Base-by-base conservation (phyloP, 2,113 vertebrate species). In the Machaerirhynchus nigripectus region DNA sequence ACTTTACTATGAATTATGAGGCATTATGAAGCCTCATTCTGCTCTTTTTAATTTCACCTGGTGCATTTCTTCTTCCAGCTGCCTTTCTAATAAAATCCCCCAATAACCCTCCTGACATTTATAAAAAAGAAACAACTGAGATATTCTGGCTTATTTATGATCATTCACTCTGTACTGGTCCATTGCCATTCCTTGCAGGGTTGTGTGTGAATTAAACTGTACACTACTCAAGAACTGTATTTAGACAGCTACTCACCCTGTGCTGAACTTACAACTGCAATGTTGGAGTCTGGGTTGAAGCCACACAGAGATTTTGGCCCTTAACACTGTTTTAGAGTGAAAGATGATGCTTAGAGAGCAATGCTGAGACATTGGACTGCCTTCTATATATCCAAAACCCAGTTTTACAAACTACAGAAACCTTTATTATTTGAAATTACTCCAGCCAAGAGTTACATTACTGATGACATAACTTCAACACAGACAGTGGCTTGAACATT, bases 401-500 rank as follows among this genome's bases (percentile, higher is more conserved):
- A 71, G 46, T 93, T 94, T 95, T 95, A 96, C 88, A 92, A 97
- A 96, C 93, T 92, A 94, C 71, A 96, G 85, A 78, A 93, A 92
- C 68, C 92, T 97, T 74, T 94, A 94, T 92, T 94, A 92, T 95
- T 96, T 96, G 92, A 96, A 92, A 93, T 92, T 84, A 60, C 37
- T 96, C 60, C 49, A 90, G 95, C 93, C 90, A 97, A 94, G 60
- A 94, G 31, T 91, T 95, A 84, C 92, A 95, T 89, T 96, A 93
- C 87, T 96, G 93, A 96, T 96, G 96, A 96, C 88, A 93, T 93
- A 95, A 89, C 92, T 95, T 93, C 86, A 89, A 28, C 69, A 75
- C 79, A 92, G 95, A 92, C 90, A 93, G 95, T 95, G 93, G 83
- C 88, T 95, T 95, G 90, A 97, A 94, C 76, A 93, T 78, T 97